Evolutionary conservation across 2,888 invertebrate genomes (phyloP), one percentile per base, ranked within the genome.

Genomic region (Chrysomela aeneicollis): DNA sequence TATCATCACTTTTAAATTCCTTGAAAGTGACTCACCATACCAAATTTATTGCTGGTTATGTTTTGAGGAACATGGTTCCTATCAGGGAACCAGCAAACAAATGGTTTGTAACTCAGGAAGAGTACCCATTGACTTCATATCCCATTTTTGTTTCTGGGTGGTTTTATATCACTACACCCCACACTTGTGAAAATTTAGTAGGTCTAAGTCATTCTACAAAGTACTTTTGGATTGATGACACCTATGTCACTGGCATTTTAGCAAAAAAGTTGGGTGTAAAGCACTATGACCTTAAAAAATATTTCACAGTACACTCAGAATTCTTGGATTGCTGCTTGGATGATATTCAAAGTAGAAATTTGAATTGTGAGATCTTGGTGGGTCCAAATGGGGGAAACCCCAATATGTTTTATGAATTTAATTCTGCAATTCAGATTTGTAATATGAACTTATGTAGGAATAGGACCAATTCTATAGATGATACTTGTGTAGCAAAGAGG

Each of bases 181-280:
- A 86, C 68, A 86, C 89, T 1, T 90, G 90, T 0, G 77, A 78
- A 17, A 83, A 83, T 18, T 77, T 96, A 55, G 84, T 88, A 19
- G 77, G 84, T 2, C 83, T 86, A 70, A 86, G 89, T 0, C 78
- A 83, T 30, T 78, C 82, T 35, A 83, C 87, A n/a, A 84, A 86
- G 17, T 92, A 90, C 74, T 95, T 97, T 82, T 97, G 96, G 95
- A 94, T 97, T 65, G 96, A 97, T 77, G 96, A 97, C 79, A 90
- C 93, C 50, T 92, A 90, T 79, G 83, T 96, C 0, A 96, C 95
- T 0, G 96, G 96, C 1, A 84, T 94, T 54, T 82, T 95, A 30
- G 86, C 90, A 6, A 83, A 88, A 59, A 82, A 85, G 26, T 79
- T 88, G 21, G 83, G 84, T 42, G 84, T 91, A n/a, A 81, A 85